Percentiles rank a stretch among this genome's conserved stretches.
phyloP scores from a whole-genome alignment of 2,797 vertebrate genomes.

The Galaxias olidus region DNA sequence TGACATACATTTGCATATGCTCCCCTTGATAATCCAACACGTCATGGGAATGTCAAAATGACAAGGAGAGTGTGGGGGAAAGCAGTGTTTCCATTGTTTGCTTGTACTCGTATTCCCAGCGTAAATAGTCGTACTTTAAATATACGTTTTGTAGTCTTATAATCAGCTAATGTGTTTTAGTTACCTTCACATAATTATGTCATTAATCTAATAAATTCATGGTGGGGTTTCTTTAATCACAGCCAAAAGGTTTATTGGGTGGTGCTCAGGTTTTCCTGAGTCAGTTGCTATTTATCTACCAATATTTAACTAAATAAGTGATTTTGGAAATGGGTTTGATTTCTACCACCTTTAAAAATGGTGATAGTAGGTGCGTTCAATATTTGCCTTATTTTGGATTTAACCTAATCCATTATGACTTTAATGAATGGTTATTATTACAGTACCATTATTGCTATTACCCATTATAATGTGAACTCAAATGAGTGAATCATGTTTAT shows the following conservation, averaged over 20 bases:
- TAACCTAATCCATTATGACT: slow-evolving; percentile 30
- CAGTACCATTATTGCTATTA: slow-evolving; percentile 41
- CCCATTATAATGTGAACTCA: slow-evolving; percentile 37
- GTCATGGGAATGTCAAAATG: slow-evolving; percentile 2
- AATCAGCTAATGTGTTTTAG: not conserved
- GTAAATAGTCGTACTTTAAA: slow-evolving; percentile 39
- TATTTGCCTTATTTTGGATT: slow-evolving; percentile 23
- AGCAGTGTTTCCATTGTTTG: not conserved
- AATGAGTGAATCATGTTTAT: slow-evolving; percentile 37
- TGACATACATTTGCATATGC: slow-evolving; percentile 17
- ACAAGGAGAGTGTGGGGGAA: not conserved
- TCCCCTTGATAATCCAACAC: slow-evolving; percentile 10
- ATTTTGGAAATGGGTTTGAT: no score
- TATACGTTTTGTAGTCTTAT: slow-evolving; percentile 21
- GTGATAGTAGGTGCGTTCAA: slow-evolving; percentile 34
- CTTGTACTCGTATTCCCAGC: not conserved
- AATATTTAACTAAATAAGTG: no score
- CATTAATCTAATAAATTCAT: no score
- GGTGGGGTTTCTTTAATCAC: no score
- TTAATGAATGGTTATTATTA: slow-evolving; percentile 31
- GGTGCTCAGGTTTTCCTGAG: no score
- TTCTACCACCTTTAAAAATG: no score
- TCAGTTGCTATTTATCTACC: no score
- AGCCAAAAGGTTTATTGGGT: no score
- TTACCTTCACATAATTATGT: no score